Evolutionary conservation across 2,113 vertebrate genomes (phyloP), one percentile per base, ranked within the genome.

Genomic region (Pygoscelis antarcticus): DNA sequence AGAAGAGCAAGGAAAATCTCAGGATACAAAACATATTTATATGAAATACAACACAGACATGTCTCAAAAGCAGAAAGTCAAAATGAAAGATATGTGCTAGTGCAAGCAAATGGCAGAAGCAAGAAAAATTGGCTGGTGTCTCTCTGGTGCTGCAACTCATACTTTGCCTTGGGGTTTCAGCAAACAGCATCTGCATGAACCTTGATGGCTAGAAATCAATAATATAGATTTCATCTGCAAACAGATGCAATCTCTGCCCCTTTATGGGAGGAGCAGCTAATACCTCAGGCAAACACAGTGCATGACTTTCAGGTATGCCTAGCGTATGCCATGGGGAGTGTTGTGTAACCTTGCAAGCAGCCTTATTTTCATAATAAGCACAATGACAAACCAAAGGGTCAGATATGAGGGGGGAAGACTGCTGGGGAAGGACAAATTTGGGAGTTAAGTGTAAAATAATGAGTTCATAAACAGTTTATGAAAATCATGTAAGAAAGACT

Each of bases 221-320:
- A 96, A 93, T 52, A 87, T 8, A 93, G 95, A 96, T 97, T 93
- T 79, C 58, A 83, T 95, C 87, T 96, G 91, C 91, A 96, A 97
- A 96, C 91, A 96, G 86, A 94, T 93, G 91, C 62, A 89, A 89
- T 95, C 89, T 83, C 94, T 97, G 78, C 54, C 87, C 69, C 66
- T 91, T 47, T 21, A 19, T 40, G 68, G 91, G 95, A 96, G 89
- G 78, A 94, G 66, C 79, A 95, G 92, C 58, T 61, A 42, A 66
- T 46, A 62, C 90, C 87, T 89, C 69, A 58, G 91, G 82, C 82
- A 92, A 88, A 86, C 7, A 65, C 13, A 49, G 87, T 52, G 7
- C 78, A 84, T 30, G 89, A 80, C 95, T 89, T 87, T 40, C 83
- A 83, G 91, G 74, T 82, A 42, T 7, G 2, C 61, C 58, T 7